Conservation (phyloP, 2,888 invertebrate species). For the Scaptomyza cyrtandrae region DNA sequence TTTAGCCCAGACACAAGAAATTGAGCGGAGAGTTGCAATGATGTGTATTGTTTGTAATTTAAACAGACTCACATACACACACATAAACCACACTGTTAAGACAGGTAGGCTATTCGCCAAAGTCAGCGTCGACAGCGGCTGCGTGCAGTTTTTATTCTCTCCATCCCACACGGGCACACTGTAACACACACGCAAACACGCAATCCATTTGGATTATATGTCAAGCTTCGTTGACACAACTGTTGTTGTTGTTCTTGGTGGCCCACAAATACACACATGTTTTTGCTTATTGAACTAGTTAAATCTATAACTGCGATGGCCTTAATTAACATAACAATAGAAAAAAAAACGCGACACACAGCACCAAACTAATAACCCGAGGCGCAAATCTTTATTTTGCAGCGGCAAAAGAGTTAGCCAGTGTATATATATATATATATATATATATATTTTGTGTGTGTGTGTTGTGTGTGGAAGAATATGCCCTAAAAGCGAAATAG, state of each 20-base stretch:
- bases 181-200: slow-evolving; percentile 2
- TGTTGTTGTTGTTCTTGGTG: slow-evolving; percentile 27
- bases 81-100: slow-evolving; percentile 16
- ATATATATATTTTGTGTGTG: no score
- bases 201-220: slow-evolving; percentile 38
- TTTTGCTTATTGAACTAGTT: slow-evolving; percentile 67
- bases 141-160: slow-evolving; percentile 50
- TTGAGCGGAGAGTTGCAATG: slow-evolving; percentile 44
- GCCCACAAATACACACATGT: slow-evolving; percentile 24
- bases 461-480: slow-evolving; percentile 34
- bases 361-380: slow-evolving; percentile 45
- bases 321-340: slow-evolving; percentile 80
- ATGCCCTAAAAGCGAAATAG: slow-evolving; percentile 54
- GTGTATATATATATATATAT: no score
- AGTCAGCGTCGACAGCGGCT: slow-evolving; percentile 20
- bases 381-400: slow-evolving; percentile 31
- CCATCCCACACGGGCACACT: slow-evolving; percentile 32
- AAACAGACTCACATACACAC: slow-evolving; percentile 16
- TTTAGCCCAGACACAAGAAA: slow-evolving; percentile 42
- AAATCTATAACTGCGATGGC: slow-evolving; percentile 67
- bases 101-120: slow-evolving; percentile 23
- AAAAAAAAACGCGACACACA: slow-evolving; percentile 40
- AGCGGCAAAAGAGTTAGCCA: slow-evolving; percentile 20
- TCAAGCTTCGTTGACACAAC: slow-evolving; percentile 50
- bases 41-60: slow-evolving; percentile 65